Evolutionary conservation across 92 coral and sea anemone species (phyloP).

Genomic region (Meandrina meandrites): DNA sequence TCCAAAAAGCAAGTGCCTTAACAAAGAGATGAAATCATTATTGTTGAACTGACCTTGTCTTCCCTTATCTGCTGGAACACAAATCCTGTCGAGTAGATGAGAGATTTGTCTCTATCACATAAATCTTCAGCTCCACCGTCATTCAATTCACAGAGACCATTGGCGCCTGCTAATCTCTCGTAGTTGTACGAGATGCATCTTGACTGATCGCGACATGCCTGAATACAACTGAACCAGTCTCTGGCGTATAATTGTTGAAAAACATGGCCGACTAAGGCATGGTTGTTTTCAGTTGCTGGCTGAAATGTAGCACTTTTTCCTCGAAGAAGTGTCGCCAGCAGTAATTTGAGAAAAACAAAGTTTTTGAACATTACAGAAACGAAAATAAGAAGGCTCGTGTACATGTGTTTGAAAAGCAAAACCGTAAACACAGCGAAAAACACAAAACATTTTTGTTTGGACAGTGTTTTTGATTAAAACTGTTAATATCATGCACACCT

Average conservation of each 20-base stretch:
- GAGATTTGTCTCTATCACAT: background rate
- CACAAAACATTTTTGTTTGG: background rate
- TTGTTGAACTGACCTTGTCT: background rate
- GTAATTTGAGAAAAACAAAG: background rate
- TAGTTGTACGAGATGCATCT: slow-evolving; percentile 4
- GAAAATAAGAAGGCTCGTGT: background rate
- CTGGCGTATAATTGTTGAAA: background rate
- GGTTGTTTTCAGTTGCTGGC: background rate
- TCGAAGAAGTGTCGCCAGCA: background rate
- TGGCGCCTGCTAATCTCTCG: background rate
- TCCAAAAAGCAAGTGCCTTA: background rate
- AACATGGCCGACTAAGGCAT: background rate
- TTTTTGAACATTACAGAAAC: background rate
- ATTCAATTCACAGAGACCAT: background rate
- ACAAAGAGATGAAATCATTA: background rate
- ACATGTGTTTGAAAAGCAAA: background rate
- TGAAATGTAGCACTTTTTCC: background rate
- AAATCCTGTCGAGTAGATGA: background rate
- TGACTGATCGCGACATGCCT: slow-evolving; percentile 3
- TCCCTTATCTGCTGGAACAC: slow-evolving; percentile 2
- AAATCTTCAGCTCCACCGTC: background rate
- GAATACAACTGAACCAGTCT: slow-evolving; percentile 8
- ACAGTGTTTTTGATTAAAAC: background rate
- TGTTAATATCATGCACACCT: background rate
- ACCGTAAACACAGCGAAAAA: background rate